Conservation (phyloP, 2,113 vertebrate genomes). For the Triplophysa siluroides region DNA sequence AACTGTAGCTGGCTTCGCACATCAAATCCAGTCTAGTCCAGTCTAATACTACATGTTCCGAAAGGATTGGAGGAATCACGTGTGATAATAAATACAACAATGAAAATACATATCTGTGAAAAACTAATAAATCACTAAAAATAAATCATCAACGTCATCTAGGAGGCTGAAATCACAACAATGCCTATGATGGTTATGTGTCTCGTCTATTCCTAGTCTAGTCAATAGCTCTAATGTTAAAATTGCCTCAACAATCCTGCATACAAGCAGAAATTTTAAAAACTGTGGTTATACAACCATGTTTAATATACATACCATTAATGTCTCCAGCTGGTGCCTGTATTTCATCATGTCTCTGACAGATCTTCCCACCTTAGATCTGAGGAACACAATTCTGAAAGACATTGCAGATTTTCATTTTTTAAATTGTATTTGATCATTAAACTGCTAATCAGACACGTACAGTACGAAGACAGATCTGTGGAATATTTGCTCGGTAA, state of each 20-base stretch:
- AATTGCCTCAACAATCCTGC: no score
- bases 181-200: neutral
- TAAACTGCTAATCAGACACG: neutral
- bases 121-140: neutral
- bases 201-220: neutral
- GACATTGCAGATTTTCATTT: neutral
- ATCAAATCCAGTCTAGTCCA: neutral
- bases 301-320: slow-evolving; percentile 66
- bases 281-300: neutral
- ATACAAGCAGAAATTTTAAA: neutral
- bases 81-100: no score
- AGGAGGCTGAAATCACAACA: no score
- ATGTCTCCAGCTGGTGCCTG: slow-evolving; percentile 73
- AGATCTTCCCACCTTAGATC: slow-evolving; percentile 72
- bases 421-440: neutral
- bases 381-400: slow-evolving; percentile 72
- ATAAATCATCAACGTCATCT: no score
- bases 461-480: neutral
- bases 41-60: neutral
- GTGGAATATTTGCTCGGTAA: neutral
- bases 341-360: slow-evolving; percentile 69
- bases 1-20: neutral
- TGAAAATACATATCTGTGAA: neutral
- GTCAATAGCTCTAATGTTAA: no score
- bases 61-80: neutral